phyloP scores from a whole-genome alignment of 2,888 invertebrate species.

The Volucella inflata region DNA sequence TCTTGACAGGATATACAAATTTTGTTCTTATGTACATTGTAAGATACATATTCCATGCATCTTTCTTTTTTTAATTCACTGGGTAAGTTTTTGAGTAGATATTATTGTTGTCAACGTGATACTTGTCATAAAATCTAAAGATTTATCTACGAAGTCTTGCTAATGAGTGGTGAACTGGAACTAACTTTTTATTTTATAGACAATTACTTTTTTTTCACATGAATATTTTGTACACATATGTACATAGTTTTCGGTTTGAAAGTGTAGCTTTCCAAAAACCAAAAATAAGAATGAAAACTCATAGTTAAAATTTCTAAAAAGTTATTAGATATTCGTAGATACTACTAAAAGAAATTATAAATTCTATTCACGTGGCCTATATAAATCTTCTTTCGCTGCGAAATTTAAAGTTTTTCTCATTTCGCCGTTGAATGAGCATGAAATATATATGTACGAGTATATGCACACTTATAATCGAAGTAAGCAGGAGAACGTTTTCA shows the following conservation, averaged over 20 bases:
- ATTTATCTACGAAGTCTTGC: constrained; percentile 16
- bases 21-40: neutral
- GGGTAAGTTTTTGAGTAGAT: too few relatives aligned
- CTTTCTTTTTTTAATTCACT: constrained; percentile 5
- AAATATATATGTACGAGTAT: constrained; percentile 11
- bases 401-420: constrained; percentile 45
- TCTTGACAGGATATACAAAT: constrained; percentile 79
- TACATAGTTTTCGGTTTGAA: neutral
- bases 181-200: neutral
- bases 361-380: constrained; percentile 61
- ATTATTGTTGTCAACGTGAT: constrained; percentile 44
- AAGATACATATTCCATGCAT: neutral
- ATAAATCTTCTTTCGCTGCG: constrained; percentile 50
- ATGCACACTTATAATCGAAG: neutral
- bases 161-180: constrained; percentile 8
- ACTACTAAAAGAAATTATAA: constrained; percentile 41
- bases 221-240: neutral
- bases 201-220: constrained; percentile 37
- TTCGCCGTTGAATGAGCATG: constrained; percentile 52
- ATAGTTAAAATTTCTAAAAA: too few relatives aligned
- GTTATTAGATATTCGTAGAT: neutral
- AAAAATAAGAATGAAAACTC: neutral
- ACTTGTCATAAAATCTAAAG: constrained; percentile 43
- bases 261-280: neutral
- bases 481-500: constrained; percentile 37